These are phyloP conservation scores for Enteromius paludinosus DNA, from an alignment of 2,797 vertebrate genomes.

Conservation along the genomic window DNA sequence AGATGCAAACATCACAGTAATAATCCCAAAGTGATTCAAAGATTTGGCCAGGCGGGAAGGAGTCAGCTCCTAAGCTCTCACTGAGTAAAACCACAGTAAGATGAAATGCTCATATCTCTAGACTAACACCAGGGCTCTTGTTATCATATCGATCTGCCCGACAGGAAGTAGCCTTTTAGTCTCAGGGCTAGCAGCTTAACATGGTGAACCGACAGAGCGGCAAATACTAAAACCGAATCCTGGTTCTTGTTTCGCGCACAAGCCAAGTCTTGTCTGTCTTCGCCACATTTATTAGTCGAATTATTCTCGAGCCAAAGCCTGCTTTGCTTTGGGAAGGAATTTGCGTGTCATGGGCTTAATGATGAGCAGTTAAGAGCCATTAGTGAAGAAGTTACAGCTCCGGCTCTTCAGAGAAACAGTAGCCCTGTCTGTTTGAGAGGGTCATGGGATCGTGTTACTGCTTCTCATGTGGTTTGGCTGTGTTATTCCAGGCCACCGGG, in stretches of 20 bases:
- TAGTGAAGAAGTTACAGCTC: slow-evolving; percentile 23
- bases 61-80: slow-evolving; percentile 6
- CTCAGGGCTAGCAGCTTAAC: not conserved
- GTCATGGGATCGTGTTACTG: slow-evolving; percentile 58
- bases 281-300: slow-evolving; percentile 36
- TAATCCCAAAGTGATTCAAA: slow-evolving; percentile 39
- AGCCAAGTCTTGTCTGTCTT: slow-evolving; percentile 20
- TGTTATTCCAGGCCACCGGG: slow-evolving; percentile 60
- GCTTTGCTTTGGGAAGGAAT: slow-evolving; percentile 27
- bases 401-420: slow-evolving; percentile 49
- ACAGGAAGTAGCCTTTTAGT: slow-evolving; percentile 17
- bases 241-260: not conserved
- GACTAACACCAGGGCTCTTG: slow-evolving; percentile 33
- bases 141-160: slow-evolving; percentile 26
- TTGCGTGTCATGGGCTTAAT: slow-evolving; percentile 17
- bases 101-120: slow-evolving; percentile 15
- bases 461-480: slow-evolving; percentile 57
- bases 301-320: slow-evolving; percentile 23
- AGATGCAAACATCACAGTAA: slow-evolving; percentile 36
- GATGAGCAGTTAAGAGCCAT: slow-evolving; percentile 7
- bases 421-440: slow-evolving; percentile 57
- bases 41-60: not conserved
- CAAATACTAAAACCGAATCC: slow-evolving; percentile 1
- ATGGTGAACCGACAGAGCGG: not conserved
- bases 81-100: slow-evolving; percentile 20